phyloP scores from a whole-genome alignment of 2,797 vertebrate genomes.

The Echeneis naucrates region DNA sequence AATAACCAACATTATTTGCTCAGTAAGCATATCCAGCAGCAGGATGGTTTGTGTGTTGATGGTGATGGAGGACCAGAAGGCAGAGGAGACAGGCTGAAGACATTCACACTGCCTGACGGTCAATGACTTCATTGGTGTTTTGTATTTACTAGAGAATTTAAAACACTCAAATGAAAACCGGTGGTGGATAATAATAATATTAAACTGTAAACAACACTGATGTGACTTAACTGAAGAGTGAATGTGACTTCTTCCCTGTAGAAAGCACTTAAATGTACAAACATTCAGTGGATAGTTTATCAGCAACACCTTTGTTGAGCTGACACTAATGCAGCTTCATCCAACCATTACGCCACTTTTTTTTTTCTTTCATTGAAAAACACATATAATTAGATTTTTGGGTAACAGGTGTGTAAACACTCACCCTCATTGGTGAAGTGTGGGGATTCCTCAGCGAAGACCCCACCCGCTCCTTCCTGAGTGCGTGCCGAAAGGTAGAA shows the following conservation, averaged over 20 bases:
- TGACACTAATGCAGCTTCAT: not conserved
- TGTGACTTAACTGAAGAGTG: not conserved
- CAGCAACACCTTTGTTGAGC: no score
- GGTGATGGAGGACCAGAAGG: not conserved
- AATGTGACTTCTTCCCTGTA: not conserved
- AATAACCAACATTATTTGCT: not conserved
- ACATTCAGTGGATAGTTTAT: not conserved
- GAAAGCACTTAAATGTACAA: not conserved
- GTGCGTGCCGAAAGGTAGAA: slow-evolving; percentile 91
- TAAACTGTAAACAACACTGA: not conserved
- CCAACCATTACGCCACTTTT: not conserved
- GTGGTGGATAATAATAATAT: no score
- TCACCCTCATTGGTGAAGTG: slow-evolving; percentile 92
- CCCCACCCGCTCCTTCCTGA: slow-evolving; percentile 90
- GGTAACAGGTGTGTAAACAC: slow-evolving; percentile 21
- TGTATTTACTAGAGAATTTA: no score
- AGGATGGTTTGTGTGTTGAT: not conserved
- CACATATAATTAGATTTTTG: not conserved
- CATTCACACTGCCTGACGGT: no score
- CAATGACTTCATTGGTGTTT: no score
- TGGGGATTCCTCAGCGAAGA: slow-evolving; percentile 86
- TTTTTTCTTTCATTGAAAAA: not conserved
- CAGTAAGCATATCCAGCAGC: not conserved
- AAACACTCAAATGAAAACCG: not conserved
- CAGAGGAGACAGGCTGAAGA: no score